Evolutionary conservation across 2,113 vertebrate species (phyloP).

Genomic region (Stigmatopora nigra): DNA sequence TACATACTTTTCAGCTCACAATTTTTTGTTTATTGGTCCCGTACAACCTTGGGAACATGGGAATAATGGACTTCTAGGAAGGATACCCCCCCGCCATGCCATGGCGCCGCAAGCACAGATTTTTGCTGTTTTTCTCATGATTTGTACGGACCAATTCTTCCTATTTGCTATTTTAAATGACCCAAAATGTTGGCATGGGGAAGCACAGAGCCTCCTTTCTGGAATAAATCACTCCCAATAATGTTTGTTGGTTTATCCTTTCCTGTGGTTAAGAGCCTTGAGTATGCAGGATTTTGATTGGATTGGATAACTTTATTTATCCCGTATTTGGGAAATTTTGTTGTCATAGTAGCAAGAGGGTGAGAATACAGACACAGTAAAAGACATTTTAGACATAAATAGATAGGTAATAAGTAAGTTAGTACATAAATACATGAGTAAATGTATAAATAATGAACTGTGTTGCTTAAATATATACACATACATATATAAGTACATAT

Average conservation of each 20-base stretch:
- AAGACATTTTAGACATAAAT: too few species aligned
- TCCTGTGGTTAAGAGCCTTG: not conserved
- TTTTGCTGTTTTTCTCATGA: constrained; percentile 29
- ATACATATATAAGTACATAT: too few species aligned
- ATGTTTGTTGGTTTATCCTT: constrained; percentile 17
- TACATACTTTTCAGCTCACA: constrained; percentile 76
- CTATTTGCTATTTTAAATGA: constrained; percentile 51
- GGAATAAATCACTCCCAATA: constrained; percentile 63
- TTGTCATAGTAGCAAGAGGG: too few species aligned
- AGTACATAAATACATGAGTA: too few species aligned
- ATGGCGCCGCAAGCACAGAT: constrained; percentile 41
- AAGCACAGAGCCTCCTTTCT: constrained; percentile 70
- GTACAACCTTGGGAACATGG: constrained; percentile 50
- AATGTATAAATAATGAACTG: too few species aligned
- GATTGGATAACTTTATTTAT: too few species aligned
- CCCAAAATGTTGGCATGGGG: constrained; percentile 68
- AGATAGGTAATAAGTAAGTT: too few species aligned
- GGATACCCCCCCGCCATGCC: constrained; percentile 45
- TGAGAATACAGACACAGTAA: too few species aligned
- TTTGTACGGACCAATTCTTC: constrained; percentile 35
- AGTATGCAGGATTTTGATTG: not conserved
- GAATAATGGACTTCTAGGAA: constrained; percentile 32
- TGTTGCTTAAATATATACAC: too few species aligned
- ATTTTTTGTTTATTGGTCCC: constrained; percentile 71
- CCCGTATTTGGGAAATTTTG: too few species aligned